Conservation (phyloP, 2,113 vertebrate species). For the Turnix velox region DNA sequence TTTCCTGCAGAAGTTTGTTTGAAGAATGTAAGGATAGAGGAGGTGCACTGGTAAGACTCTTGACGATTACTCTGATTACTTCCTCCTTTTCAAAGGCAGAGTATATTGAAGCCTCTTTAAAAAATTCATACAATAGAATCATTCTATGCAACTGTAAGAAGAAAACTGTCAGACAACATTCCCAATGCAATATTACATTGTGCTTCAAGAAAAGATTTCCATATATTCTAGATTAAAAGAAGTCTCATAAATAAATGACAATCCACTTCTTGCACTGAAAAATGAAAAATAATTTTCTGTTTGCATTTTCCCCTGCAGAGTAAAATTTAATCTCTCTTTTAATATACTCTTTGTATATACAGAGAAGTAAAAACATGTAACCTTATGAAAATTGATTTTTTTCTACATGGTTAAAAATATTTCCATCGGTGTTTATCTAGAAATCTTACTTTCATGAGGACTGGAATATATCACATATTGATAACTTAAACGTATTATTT, state of each 20-base stretch:
- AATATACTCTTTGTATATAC: constrained; percentile 88
- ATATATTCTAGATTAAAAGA: constrained; percentile 90
- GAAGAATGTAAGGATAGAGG: neutral
- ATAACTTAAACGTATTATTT: constrained; percentile 28
- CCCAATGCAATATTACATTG: constrained; percentile 84
- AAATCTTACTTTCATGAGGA: constrained; percentile 58
- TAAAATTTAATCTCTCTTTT: constrained; percentile 96
- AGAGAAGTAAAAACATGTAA: constrained; percentile 84
- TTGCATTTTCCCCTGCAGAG: constrained; percentile 89
- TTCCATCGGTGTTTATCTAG: constrained; percentile 75
- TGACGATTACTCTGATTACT: constrained; percentile 59
- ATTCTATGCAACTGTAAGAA: constrained; percentile 68
- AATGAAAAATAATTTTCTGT: constrained; percentile 92
- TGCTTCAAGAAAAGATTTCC: constrained; percentile 90
- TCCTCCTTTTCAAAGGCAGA: constrained; percentile 61
- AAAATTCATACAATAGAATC: constrained; percentile 76
- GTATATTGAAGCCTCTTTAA: constrained; percentile 71
- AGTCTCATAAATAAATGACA: constrained; percentile 97
- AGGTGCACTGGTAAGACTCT: constrained; percentile 29
- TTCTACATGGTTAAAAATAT: constrained; percentile 81
- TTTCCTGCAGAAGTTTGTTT: constrained; percentile 6
- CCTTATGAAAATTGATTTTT: constrained; percentile 90
- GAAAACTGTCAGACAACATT: constrained; percentile 81
- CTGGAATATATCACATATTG: neutral
- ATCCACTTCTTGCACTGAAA: constrained; percentile 84